Percentiles rank a stretch among this genome's conserved stretches.
Evolutionary conservation across 2,888 invertebrate genomes (phyloP).

Genomic region (Leptopilina myrica): DNA sequence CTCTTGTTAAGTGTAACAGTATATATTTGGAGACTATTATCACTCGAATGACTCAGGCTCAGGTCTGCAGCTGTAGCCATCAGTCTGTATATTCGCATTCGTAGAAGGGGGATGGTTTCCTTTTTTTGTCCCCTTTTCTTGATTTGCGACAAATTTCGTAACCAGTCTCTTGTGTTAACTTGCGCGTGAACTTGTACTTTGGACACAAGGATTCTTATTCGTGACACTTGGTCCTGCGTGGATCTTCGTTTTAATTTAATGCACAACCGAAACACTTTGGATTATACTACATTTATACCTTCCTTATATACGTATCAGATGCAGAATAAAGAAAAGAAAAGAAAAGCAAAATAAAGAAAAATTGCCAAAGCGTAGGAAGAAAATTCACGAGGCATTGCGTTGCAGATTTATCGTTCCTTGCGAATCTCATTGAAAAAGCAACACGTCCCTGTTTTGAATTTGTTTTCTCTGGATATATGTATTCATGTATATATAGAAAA

Average conservation of each 20-base stretch:
- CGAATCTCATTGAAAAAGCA: constrained; percentile 36
- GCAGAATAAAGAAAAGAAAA: background rate
- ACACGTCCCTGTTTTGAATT: constrained; percentile 37
- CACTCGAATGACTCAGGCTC: constrained; percentile 12
- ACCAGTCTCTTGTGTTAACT: constrained; percentile 22
- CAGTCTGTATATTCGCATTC: constrained; percentile 5
- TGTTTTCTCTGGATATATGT: background rate
- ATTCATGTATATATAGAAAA: too few species aligned
- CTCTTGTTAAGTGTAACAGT: background rate
- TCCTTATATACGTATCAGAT: constrained; percentile 5
- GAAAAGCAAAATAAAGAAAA: constrained; percentile 17
- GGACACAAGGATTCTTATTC: constrained; percentile 15
- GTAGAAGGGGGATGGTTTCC: background rate
- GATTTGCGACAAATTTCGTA: constrained; percentile 27
- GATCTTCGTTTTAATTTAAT: constrained; percentile 19
- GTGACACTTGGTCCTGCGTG: constrained; percentile 21
- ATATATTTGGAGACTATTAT: background rate
- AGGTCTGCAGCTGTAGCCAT: background rate
- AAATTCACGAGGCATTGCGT: constrained; percentile 32
- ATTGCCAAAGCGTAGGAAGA: constrained; percentile 33
- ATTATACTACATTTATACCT: too few species aligned
- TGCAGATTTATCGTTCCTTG: constrained; percentile 33
- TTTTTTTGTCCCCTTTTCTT: background rate
- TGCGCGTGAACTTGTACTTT: constrained; percentile 17
- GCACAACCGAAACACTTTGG: constrained; percentile 26